Percentiles rank a stretch among this genome's conserved stretches.
Evolutionary conservation across 1,140 invertebrate genomes (phyloP).

Genomic region (Neodiprion fabricii): DNA sequence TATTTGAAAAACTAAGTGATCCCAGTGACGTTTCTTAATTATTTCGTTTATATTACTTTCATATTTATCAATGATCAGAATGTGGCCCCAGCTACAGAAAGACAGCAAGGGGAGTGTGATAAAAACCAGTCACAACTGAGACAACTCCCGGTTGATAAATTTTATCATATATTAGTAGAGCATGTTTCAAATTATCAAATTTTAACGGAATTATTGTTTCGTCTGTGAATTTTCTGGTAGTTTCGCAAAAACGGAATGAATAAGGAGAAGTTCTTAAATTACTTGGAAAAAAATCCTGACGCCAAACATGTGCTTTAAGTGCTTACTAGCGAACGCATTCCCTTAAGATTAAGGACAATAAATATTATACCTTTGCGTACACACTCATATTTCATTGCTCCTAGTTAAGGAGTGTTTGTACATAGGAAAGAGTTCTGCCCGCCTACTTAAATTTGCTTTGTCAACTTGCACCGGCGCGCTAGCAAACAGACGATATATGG

Average conservation of each 20-base stretch:
- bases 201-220: no score
- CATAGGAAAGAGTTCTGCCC: not conserved
- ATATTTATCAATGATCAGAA: slow-evolving; percentile 5
- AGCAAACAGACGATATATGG: no score
- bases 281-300: not conserved
- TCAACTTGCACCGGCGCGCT: no score
- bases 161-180: no score
- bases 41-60: not conserved
- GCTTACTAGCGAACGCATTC: slow-evolving; percentile 1
- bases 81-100: not conserved
- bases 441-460: not conserved
- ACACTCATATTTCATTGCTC: slow-evolving; percentile 5
- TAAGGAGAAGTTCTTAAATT: no score
- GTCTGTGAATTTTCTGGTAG: no score
- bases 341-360: slow-evolving; percentile 3
- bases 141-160: no score
- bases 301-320: slow-evolving; percentile 5
- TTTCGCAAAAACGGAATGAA: no score
- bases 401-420: not conserved
- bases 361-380: slow-evolving; percentile 6
- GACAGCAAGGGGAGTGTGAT: not conserved
- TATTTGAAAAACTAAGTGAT: not conserved
- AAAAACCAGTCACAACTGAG: no score
- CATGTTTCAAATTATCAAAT: no score
- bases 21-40: slow-evolving; percentile 3